Evolutionary conservation across 2,888 invertebrate species (phyloP), one percentile per base, ranked within the genome.

Genomic region (Protonemura montana): DNA sequence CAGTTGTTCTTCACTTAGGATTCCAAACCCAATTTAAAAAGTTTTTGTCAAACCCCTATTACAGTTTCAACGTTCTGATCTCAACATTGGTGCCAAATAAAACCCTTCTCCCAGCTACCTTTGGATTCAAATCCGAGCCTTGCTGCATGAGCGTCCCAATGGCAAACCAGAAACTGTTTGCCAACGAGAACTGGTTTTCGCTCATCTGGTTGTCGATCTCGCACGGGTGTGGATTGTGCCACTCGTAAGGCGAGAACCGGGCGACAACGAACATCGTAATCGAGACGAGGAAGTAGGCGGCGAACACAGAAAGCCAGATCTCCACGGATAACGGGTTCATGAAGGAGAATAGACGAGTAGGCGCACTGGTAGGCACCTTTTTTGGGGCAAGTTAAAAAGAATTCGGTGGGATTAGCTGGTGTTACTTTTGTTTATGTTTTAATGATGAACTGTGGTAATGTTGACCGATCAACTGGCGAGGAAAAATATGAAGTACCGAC

Each of bases 121-220:
- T 96, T 3, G 97, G 97, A 91, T 96, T 95, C 86, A 96, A 92
- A 90, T 95, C 95, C 80, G 95, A 95, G 88, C 96, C 96, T 91
- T 97, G 97, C 90, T 97, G 97, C 95, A 97, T 96, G 85, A 97
- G 93, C 0, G 97, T 97, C n/a, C 97, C 97, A 86, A 97, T 96
- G 29, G 96, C 95, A 91, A 97, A 97, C 97, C 97, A 97, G 91
- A 97, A 95, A 89, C 95, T 95, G 91, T 97, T 97, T 41, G 96
- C 93, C 88, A 97, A 91, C 28, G 95, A 95, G 91, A 97, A 97
- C 90, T 97, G 96, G 91, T 97, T 97, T 90, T 95, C 95, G 80
- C 94, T 93, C 29, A 93, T 91, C 89, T 93, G 93, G 88, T 93
- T 93, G 88, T 94, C 94, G 86, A 92, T 90, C 89, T 95, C 94